Conservation (phyloP, 1,140 invertebrate genomes). For the Euura saliciscinereae region DNA sequence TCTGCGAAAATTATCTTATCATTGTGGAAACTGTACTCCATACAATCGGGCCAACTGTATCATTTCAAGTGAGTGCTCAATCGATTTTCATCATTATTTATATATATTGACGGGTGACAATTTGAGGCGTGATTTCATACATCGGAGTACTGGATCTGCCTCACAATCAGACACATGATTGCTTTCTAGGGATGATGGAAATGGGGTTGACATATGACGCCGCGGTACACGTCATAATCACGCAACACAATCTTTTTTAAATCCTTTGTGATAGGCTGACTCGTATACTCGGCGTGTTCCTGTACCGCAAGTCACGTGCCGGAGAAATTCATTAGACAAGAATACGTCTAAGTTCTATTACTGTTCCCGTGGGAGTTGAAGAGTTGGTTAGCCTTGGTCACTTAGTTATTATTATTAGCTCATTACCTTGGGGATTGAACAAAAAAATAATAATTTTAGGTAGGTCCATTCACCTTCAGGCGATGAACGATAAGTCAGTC, state of each 20-base stretch:
- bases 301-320: background rate
- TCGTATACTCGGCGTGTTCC: background rate
- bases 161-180: no score
- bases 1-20: background rate
- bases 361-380: background rate
- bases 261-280: no score
- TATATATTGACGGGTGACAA: background rate
- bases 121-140: no score
- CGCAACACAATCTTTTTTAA: no score
- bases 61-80: no score
- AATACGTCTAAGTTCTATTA: background rate
- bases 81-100: background rate
- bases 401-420: background rate
- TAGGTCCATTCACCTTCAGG: background rate
- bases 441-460: background rate
- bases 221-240: no score
- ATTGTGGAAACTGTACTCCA: no score
- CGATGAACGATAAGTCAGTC: background rate
- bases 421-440: background rate
- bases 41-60: no score
- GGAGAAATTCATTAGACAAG: background rate
- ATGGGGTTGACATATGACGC: no score
- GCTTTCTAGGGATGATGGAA: no score
- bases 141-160: no score
- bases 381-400: background rate